A percentile compares a stretch with the other conserved stretches of the same genome.
Conservation (phyloP, 64 coral and sea anemone genomes). For the Actinia equina region DNA sequence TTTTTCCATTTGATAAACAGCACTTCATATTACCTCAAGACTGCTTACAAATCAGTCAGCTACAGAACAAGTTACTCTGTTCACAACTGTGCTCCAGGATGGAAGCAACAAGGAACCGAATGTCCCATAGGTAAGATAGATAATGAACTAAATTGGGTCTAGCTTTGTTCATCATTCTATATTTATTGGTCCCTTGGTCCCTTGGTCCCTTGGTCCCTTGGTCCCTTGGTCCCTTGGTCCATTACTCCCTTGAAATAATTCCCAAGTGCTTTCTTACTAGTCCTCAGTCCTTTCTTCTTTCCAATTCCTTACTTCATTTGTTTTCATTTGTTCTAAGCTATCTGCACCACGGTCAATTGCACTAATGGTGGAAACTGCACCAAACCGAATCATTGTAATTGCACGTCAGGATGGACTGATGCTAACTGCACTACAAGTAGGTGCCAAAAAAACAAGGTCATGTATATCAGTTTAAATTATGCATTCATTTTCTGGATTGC, state of each 20-base stretch:
- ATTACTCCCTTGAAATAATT: no score
- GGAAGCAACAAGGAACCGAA: constrained; percentile 20
- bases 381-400: constrained; percentile 10
- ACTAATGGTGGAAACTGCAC: constrained; percentile 15
- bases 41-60: not conserved
- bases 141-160: not conserved
- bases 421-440: constrained; percentile 32
- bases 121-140: constrained; percentile 22
- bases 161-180: not conserved
- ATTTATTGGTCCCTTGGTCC: no score
- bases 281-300: not conserved
- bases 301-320: no score
- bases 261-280: no score
- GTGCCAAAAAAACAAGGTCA: not conserved
- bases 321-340: constrained; percentile 14
- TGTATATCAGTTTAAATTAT: no score
- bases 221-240: no score
- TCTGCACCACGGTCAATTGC: constrained; percentile 28
- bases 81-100: constrained; percentile 27
- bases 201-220: no score
- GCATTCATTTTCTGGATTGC: no score
- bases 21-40: not conserved
- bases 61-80: not conserved
- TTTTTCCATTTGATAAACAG: not conserved
- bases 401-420: constrained; percentile 19